A percentile compares a stretch with the other conserved stretches of the same genome.
Conservation (phyloP, 2,797 vertebrate genomes). For the Pipistrellus nathusii region DNA sequence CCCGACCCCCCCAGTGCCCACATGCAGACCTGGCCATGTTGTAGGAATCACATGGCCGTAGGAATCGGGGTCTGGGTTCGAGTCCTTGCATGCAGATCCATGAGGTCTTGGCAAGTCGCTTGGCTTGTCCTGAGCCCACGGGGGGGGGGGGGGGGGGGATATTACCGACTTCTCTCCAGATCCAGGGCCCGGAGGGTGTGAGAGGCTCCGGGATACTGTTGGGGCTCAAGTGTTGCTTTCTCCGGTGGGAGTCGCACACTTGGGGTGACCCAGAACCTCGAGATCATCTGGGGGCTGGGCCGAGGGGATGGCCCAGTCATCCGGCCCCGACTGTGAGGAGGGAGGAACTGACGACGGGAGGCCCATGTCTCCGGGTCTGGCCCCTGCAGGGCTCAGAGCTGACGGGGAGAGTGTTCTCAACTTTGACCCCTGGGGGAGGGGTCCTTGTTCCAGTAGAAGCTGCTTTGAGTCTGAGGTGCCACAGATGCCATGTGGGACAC, state of each 20-base stretch:
- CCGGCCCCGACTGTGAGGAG: neutral
- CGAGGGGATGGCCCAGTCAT: neutral
- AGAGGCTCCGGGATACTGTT: neutral
- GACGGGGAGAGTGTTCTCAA: neutral
- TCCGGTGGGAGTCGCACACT: neutral
- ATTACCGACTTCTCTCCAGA: neutral
- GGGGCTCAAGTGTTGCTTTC: neutral
- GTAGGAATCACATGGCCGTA: neutral
- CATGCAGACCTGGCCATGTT: fast-evolving
- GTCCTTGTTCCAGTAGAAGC: neutral
- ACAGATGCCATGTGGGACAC: neutral
- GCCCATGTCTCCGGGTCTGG: neutral
- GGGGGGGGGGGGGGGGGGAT: no score
- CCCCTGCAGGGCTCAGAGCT: neutral
- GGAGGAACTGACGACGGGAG: neutral
- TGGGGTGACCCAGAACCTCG: neutral
- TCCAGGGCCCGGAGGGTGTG: neutral
- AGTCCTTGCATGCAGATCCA: neutral
- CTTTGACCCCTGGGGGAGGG: neutral
- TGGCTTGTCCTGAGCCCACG: neutral
- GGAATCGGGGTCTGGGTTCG: neutral
- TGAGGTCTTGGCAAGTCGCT: neutral
- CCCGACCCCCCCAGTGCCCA: neutral
- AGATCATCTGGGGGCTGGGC: neutral
- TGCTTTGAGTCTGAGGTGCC: neutral